phyloP scores from a whole-genome alignment of 2,113 vertebrate genomes.

The Clinocottus analis region DNA sequence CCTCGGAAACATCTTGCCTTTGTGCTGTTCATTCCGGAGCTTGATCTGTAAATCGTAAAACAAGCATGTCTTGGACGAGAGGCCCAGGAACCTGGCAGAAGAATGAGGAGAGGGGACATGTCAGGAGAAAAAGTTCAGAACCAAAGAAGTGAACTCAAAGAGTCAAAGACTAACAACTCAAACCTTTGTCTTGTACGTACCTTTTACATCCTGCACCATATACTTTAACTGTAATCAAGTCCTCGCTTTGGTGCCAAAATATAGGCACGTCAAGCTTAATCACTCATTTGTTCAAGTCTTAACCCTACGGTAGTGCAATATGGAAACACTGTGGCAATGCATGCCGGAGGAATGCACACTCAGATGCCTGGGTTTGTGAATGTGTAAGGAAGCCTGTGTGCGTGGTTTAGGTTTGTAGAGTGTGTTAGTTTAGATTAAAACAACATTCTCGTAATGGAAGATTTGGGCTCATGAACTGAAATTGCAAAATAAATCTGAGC shows the following conservation, averaged over 20 bases:
- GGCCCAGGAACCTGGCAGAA: conserved; percentile 13
- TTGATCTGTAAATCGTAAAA: conserved; percentile 62
- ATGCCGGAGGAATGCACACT: conserved; percentile 18
- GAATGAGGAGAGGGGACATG: conserved; percentile 7
- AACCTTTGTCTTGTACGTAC: background rate
- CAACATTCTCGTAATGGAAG: background rate
- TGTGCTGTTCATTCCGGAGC: conserved; percentile 57
- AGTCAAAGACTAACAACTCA: conserved; percentile 13
- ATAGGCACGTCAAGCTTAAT: conserved; percentile 42
- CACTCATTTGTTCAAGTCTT: conserved; percentile 29
- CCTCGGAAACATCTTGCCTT: conserved; percentile 48
- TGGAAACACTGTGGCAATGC: conserved; percentile 34
- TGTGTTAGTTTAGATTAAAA: conserved; percentile 1
- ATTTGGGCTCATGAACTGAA: background rate
- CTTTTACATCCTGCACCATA: conserved; percentile 4
- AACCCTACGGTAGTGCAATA: conserved; percentile 14
- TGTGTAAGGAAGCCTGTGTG: conserved; percentile 22
- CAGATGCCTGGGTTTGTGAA: conserved; percentile 16
- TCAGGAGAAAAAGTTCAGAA: no score
- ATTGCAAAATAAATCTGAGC: background rate
- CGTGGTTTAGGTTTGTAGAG: background rate
- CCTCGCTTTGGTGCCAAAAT: conserved; percentile 10
- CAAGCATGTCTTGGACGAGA: conserved; percentile 45
- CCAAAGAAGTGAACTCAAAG: background rate
- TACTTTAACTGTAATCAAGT: conserved; percentile 12